Evolutionary conservation across 2,888 invertebrate genomes (phyloP), one percentile per base, ranked within the genome.

Genomic region (Tachina lurida): DNA sequence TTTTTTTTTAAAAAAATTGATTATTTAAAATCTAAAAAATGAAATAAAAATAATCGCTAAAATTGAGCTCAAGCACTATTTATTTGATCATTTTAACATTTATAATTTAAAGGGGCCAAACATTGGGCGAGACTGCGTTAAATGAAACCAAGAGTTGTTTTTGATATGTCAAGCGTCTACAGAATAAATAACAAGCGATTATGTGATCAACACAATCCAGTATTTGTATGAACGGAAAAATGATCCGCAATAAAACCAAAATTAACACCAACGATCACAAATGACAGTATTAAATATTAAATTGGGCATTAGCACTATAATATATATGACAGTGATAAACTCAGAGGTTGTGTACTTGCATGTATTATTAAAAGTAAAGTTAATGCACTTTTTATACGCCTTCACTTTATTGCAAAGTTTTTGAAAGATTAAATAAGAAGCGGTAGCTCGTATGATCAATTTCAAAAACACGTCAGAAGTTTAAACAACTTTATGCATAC

Each of bases 191-290:
- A 49, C 15, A 58, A 70, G 19, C 52, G 63, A 68, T 62, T 74
- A 45, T 84, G 60, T 74, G 67, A 84, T 77, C 74, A 74, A 70
- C 62, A 84, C 70, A 79, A 75, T 75, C 52, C 13, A 68, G 7
- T 45, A 17, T 74, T 45, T 65, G 43, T 56, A 78, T 45, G 52
- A 78, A 19, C 52, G 63, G 49, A 73, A 77, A 78, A 79, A 49
- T 84, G 56, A 84, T 84, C 84, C 63, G 58, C 56, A 79, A 79
- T 79, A 75, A 75, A 56, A 65, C 75, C 70, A 79, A 79, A 79
- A 84, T 84, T 79, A 84, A 84, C 84, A 79, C 79, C 84, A 84
- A 84, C 84, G 75, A 75, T 68, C 70, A 68, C 56, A 74, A 84
- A 78, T 78, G 67, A 56, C 56, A 56, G 63, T 76, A 82, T 82